Conservation (phyloP, 2,113 vertebrate species). For the Phylloscopus trochilus region DNA sequence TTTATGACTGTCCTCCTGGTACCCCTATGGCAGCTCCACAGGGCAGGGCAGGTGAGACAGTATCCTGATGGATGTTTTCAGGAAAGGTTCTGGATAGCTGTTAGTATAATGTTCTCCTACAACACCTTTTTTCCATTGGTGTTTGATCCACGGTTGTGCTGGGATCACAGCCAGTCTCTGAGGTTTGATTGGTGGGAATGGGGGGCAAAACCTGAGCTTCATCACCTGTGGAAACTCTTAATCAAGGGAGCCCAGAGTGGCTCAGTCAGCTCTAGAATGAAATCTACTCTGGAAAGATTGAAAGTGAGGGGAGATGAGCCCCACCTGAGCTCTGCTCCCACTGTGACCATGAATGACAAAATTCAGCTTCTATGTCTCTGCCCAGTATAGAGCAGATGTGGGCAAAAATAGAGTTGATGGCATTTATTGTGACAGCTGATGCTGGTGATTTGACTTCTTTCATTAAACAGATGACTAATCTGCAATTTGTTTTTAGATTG, state of each 20-base stretch:
- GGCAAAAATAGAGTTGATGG: not conserved
- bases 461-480: not conserved
- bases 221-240: accelerated
- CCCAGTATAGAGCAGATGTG: not conserved
- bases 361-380: not conserved
- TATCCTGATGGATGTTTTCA: not conserved
- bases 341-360: not conserved
- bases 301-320: not conserved
- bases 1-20: not conserved
- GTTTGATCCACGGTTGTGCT: not conserved
- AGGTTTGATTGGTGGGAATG: not conserved
- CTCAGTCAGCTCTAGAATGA: not conserved
- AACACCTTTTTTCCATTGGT: not conserved
- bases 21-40: not conserved
- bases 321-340: not conserved
- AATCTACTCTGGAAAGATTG: not conserved
- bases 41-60: not conserved
- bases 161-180: not conserved
- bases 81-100: not conserved
- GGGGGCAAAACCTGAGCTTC: not conserved
- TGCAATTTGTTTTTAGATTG: not conserved
- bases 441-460: not conserved
- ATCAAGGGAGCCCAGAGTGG: not conserved
- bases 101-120: not conserved
- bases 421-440: slow-evolving; percentile 15